Evolutionary conservation across 2,113 vertebrate genomes (phyloP).

Genomic region (Clinocottus analis): DNA sequence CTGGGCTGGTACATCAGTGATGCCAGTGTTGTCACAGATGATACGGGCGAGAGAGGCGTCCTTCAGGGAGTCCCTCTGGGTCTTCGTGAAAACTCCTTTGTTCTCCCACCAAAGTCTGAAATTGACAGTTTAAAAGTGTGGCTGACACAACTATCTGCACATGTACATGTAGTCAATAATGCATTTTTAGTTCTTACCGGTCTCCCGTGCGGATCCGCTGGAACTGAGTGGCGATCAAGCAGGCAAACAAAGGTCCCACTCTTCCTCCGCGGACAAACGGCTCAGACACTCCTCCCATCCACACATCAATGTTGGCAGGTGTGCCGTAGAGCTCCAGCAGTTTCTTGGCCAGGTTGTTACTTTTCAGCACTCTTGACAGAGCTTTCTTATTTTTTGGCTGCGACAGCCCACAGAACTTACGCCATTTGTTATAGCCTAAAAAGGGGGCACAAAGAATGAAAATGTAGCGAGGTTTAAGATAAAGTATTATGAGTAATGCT

Average conservation of each 20-base stretch:
- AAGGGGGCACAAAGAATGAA: neutral
- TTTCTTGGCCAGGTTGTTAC: constrained; percentile 49
- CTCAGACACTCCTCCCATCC: constrained; percentile 80
- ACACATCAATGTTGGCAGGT: constrained; percentile 79
- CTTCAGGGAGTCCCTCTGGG: constrained; percentile 65
- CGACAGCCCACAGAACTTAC: constrained; percentile 75
- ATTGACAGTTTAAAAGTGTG: constrained; percentile 2
- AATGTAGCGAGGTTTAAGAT: neutral
- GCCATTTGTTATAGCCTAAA: constrained; percentile 81
- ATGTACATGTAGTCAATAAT: neutral
- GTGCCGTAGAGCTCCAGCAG: constrained; percentile 74
- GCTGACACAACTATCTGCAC: neutral
- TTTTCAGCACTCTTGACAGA: constrained; percentile 69
- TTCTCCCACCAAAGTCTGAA: constrained; percentile 85
- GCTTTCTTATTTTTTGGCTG: constrained; percentile 37
- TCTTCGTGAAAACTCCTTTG: constrained; percentile 69
- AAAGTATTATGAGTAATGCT: neutral
- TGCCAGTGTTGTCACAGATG: constrained; percentile 84
- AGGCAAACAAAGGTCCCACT: constrained; percentile 84
- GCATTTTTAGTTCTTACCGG: constrained; percentile 44
- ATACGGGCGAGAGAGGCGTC: constrained; percentile 73
- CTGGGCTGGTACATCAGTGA: constrained; percentile 74
- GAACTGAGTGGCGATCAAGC: constrained; percentile 78
- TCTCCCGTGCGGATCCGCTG: constrained; percentile 73
- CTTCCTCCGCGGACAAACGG: constrained; percentile 78